Percentiles rank a stretch among this genome's conserved stretches.
These are phyloP conservation scores for Eublepharis macularius DNA, from an alignment of 2,113 vertebrate genomes.

Conservation along the genomic window DNA sequence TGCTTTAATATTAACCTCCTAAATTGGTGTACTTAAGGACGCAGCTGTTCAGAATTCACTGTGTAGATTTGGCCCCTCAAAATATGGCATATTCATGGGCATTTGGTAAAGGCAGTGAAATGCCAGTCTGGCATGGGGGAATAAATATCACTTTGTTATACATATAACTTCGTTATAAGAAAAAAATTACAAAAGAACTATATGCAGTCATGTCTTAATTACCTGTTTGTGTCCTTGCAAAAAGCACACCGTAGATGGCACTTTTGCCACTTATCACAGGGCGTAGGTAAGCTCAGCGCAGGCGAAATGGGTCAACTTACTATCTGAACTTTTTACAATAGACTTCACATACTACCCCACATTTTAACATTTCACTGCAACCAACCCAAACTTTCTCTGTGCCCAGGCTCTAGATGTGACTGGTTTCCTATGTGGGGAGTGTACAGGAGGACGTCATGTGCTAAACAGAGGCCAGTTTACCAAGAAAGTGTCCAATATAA, in stretches of 20 bases:
- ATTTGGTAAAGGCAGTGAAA: background rate
- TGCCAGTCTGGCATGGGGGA: background rate
- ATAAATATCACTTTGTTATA: too few relatives aligned
- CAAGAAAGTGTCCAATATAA: background rate
- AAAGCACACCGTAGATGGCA: background rate
- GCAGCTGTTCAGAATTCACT: background rate
- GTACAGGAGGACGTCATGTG: background rate
- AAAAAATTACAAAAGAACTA: background rate
- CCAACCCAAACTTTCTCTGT: background rate
- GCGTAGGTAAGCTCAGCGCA: background rate
- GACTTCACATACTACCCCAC: too few relatives aligned
- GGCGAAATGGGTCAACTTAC: background rate
- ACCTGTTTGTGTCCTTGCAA: background rate
- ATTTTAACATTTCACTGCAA: background rate
- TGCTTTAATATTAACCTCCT: background rate
- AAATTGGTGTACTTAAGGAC: background rate
- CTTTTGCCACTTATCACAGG: background rate
- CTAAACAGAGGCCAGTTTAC: background rate
- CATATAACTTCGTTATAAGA: background rate
- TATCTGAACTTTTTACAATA: background rate
- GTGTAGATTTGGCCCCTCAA: background rate
- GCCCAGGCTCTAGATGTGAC: too few relatives aligned
- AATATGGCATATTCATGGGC: background rate
- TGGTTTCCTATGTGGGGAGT: background rate
- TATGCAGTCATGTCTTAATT: background rate